Evolutionary conservation across 2,797 vertebrate species (phyloP), one percentile per base, ranked within the genome.

Genomic region (Falco peregrinus): DNA sequence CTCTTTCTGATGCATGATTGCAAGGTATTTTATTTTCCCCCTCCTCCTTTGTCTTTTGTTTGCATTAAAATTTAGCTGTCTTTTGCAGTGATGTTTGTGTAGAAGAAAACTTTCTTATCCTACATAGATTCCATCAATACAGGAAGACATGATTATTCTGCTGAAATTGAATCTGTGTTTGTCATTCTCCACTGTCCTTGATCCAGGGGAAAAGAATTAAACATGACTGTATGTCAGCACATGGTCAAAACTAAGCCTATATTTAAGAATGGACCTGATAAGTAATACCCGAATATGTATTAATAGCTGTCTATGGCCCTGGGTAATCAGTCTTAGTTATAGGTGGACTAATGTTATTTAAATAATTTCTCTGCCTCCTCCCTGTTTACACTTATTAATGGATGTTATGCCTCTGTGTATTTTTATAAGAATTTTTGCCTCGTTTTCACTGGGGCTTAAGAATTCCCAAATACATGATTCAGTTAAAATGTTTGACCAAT

Each of bases 101-200:
- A 73, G 63, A 84, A 88, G 28, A 90, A 94, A 90, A 90, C 16
- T 83, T 92, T 91, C 47, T 81, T 87, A 61, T 60, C n/a, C 39
- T 21, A 86, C 70, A 50, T 50, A 82, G 63, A 69, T 96, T 92
- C 87, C 60, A 86, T 56, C 33, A 82, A 35, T 80, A 92, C 16
- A 87, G 50, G 75, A 91, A 84, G 60, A 87, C 45, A 51, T 33
- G 53, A 89, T 85, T 91, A 91, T 93, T 96, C 65, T 89, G 35
- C 83, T 91, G 69, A 94, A 96, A 94, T 43, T 77, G 48, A 75
- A 92, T 82, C 50, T 61, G 11, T 81, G 51, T 88, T 93, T 96
- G 50, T 70, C 41, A 59, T 92, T 80, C 29, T 86, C 24, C 16
- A 17, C 67, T 8, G 14, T 54, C 57, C 37, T 81, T 93, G 53